Conservation (phyloP, 2,113 vertebrate genomes). For the Taurulus bubalis region DNA sequence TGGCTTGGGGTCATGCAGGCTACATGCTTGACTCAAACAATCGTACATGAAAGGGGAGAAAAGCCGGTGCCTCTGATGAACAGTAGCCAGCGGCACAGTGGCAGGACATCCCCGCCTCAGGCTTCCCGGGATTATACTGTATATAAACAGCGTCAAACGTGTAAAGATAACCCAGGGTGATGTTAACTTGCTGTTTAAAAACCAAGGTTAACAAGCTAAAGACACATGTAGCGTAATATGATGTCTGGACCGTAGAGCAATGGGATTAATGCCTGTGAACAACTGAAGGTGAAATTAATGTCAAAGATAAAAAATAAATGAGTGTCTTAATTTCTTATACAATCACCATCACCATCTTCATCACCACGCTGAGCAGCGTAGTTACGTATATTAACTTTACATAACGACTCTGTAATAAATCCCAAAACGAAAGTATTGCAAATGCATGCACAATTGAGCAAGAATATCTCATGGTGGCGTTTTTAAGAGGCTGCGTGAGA, state of each 20-base stretch:
- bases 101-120: constrained; percentile 31
- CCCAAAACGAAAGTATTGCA: background rate
- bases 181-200: constrained; percentile 17
- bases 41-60: constrained; percentile 1
- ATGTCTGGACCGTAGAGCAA: background rate
- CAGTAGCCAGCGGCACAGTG: constrained; percentile 22
- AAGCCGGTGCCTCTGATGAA: constrained; percentile 25
- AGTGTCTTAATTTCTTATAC: background rate
- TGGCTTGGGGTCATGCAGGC: background rate
- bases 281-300: background rate
- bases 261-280: background rate
- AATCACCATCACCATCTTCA: background rate
- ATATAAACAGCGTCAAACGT: constrained; percentile 34
- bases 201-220: constrained; percentile 16
- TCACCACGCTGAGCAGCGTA: background rate
- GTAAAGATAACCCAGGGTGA: constrained; percentile 22
- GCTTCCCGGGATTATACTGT: constrained; percentile 24
- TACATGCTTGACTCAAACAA: background rate
- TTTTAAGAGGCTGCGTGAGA: background rate
- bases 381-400: background rate
- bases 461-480: background rate
- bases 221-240: background rate
- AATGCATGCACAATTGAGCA: background rate
- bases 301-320: background rate
- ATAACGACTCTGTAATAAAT: background rate